A percentile compares a stretch with the other conserved stretches of the same genome.
Evolutionary conservation across 2,113 vertebrate genomes (phyloP).

Genomic region (Xenopus borealis): DNA sequence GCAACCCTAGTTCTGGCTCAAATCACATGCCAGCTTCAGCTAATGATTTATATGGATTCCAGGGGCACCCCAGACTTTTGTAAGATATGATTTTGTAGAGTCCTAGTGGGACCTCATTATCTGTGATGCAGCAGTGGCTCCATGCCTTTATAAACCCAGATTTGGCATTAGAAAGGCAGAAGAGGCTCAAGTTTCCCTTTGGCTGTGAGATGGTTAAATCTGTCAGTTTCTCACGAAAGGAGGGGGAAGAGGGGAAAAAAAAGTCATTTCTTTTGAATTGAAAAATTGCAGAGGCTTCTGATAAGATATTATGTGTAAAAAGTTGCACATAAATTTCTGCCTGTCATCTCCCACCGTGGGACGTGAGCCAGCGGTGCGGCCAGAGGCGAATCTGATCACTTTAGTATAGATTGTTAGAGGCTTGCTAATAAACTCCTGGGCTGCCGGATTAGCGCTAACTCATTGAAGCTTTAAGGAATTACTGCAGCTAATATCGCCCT

Average conservation of each 20-base stretch:
- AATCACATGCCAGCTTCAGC: too few species aligned
- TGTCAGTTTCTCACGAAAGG: constrained; percentile 11
- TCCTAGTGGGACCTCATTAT: too few species aligned
- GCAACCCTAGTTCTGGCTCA: too few species aligned
- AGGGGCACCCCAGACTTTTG: too few species aligned
- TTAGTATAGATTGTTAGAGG: constrained; percentile 81
- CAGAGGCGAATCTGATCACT: constrained; percentile 70
- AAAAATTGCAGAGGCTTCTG: constrained; percentile 81
- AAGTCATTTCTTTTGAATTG: constrained; percentile 72
- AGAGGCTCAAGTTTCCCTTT: too few species aligned
- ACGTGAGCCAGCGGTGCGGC: constrained; percentile 74
- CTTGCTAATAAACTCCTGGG: constrained; percentile 76
- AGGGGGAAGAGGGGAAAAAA: not conserved
- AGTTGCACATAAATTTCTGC: constrained; percentile 85
- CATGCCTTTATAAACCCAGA: too few species aligned
- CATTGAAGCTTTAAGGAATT: constrained; percentile 80
- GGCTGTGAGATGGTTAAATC: constrained; percentile 13
- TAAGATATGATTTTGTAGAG: too few species aligned
- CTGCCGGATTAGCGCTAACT: constrained; percentile 76
- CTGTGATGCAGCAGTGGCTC: too few species aligned
- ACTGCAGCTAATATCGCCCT: constrained; percentile 71
- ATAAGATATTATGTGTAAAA: constrained; percentile 85
- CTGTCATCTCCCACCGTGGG: constrained; percentile 77
- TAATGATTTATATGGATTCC: too few species aligned
- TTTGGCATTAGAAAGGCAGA: too few species aligned